Evolutionary conservation across 2,888 invertebrate species (phyloP).

Genomic region (Napeogenes sylphis): DNA sequence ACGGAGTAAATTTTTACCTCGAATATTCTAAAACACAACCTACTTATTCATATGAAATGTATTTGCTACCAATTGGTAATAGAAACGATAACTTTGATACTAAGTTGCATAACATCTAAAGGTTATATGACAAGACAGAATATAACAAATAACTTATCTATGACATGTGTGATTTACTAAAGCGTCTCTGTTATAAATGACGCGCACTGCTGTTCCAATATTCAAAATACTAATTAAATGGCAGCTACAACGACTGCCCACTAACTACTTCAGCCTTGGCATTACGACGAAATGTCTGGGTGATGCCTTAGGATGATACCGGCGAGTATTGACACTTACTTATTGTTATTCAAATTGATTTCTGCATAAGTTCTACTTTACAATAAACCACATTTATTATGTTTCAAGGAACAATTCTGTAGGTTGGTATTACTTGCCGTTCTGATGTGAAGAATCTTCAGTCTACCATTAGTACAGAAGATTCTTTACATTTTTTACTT

Average conservation of each 20-base stretch:
- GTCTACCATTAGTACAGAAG: too few species aligned
- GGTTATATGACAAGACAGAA: neutral
- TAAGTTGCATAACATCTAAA: neutral
- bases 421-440: too few species aligned
- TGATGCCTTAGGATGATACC: constrained; percentile 68
- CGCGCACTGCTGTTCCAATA: constrained; percentile 44
- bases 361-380: too few species aligned
- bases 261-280: constrained; percentile 61
- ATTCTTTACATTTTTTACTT: too few species aligned
- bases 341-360: neutral
- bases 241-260: constrained; percentile 63
- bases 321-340: constrained; percentile 51
- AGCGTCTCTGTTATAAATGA: constrained; percentile 15
- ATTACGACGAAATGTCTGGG: constrained; percentile 55
- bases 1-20: neutral
- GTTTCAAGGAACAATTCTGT: too few species aligned
- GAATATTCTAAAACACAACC: neutral
- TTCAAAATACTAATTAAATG: constrained; percentile 58
- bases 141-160: constrained; percentile 24
- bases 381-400: too few species aligned
- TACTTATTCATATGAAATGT: too few species aligned
- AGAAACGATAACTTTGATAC: neutral
- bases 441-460: too few species aligned
- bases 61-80: too few species aligned
- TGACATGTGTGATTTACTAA: constrained; percentile 9